These are phyloP conservation scores for Crypturellus tataupa DNA, from an alignment of 2,797 vertebrate genomes.

Conservation along the genomic window DNA sequence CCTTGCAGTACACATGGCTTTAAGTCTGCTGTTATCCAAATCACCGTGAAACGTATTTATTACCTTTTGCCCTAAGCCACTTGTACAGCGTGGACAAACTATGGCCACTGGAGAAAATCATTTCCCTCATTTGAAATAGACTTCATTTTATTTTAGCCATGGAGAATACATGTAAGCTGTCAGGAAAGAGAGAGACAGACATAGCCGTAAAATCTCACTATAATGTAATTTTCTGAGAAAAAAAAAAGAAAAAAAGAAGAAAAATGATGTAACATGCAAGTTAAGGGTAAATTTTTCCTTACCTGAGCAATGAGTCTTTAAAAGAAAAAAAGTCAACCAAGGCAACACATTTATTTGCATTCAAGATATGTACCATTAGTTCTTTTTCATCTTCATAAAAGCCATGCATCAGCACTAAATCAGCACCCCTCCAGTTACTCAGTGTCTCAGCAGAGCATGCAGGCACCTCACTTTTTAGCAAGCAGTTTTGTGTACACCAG, in stretches of 20 bases:
- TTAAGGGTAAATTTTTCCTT: background rate
- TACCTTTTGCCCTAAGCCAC: background rate
- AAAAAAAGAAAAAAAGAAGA: background rate
- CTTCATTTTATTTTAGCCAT: background rate
- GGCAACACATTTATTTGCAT: background rate
- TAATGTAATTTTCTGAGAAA: background rate
- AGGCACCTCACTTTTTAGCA: background rate
- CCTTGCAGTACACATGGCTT: background rate
- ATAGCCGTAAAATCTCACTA: background rate
- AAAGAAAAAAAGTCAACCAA: too few species aligned
- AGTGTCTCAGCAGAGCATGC: background rate
- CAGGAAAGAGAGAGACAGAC: background rate
- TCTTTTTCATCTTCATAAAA: background rate
- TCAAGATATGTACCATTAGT: background rate
- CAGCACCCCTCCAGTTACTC: background rate
- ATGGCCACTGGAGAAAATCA: background rate
- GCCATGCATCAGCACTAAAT: background rate
- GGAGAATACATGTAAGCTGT: background rate
- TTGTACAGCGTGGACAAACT: background rate
- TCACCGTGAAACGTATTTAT: background rate
- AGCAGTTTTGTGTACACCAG: accelerated
- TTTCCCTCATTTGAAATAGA: background rate
- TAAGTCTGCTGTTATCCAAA: background rate
- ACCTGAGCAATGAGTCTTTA: background rate
- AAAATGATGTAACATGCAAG: background rate